Conservation (phyloP, 1,140 invertebrate species). For the Panagrolaimus sp. region DNA sequence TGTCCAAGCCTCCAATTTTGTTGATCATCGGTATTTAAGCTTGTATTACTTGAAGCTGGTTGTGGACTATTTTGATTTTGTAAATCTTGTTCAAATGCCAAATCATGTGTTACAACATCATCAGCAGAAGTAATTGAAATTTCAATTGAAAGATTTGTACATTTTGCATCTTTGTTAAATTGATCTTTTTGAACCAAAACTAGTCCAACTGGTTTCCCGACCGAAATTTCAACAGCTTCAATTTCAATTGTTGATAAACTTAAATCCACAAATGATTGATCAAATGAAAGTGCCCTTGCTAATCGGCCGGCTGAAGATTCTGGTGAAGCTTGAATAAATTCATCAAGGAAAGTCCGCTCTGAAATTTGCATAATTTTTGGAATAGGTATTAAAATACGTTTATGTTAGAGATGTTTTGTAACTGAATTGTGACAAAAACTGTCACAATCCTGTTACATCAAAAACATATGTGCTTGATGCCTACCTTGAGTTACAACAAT, state of each 20-base stretch:
- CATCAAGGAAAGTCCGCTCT: slow-evolving; percentile 82
- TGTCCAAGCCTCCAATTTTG: slow-evolving; percentile 3
- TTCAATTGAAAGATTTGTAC: neutral
- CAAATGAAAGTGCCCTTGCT: slow-evolving; percentile 83
- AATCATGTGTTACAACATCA: slow-evolving; percentile 12
- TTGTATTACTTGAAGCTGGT: neutral
- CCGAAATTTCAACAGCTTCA: slow-evolving; percentile 67
- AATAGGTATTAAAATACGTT: too few species aligned
- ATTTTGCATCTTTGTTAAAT: slow-evolving; percentile 2
- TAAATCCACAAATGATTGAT: slow-evolving; percentile 79
- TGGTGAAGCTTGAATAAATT: slow-evolving; percentile 78
- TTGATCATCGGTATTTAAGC: slow-evolving; percentile 5
- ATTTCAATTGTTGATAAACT: slow-evolving; percentile 60
- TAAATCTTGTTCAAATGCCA: neutral
- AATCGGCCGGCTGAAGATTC: slow-evolving; percentile 83
- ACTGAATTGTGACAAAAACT: too few species aligned
- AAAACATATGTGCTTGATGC: too few species aligned
- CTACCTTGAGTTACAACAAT: slow-evolving; percentile 21
- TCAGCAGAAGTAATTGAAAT: slow-evolving; percentile 9
- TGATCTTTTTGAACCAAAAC: slow-evolving; percentile 57
- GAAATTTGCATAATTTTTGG: slow-evolving; percentile 55
- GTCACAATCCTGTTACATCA: too few species aligned
- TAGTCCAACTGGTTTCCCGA: slow-evolving; percentile 59
- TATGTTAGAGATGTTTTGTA: too few species aligned
- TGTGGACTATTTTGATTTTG: neutral